These are phyloP conservation scores for Plectrocnemia conspersa DNA, from an alignment of 1,140 invertebrate genomes.

Conservation along the genomic window DNA sequence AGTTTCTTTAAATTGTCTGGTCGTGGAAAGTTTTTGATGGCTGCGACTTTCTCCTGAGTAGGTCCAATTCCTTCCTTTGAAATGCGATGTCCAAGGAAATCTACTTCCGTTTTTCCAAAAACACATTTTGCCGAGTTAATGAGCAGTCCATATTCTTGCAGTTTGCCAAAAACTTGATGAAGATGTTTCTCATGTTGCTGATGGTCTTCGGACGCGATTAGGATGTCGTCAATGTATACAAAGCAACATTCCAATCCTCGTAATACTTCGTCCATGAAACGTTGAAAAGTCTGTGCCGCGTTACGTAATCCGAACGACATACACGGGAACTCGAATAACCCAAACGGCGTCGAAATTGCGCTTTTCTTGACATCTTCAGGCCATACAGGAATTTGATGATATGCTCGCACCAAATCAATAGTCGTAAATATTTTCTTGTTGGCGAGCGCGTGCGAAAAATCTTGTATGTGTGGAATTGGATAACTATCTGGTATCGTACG, in stretches of 20 bases:
- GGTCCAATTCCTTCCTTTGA: constrained; percentile 38
- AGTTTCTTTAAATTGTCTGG: constrained; percentile 38
- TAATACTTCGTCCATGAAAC: neutral
- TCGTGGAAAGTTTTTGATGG: constrained; percentile 37
- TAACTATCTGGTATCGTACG: too few species aligned
- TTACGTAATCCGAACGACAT: neutral
- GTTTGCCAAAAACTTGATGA: constrained; percentile 28
- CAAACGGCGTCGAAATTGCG: constrained; percentile 29
- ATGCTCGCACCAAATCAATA: too few species aligned
- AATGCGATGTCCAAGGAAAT: constrained; percentile 38
- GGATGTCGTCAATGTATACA: neutral
- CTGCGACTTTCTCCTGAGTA: constrained; percentile 31
- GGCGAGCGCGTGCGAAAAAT: too few species aligned
- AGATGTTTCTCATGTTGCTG: constrained; percentile 39
- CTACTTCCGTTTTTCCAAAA: constrained; percentile 23
- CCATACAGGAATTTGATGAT: constrained; percentile 41
- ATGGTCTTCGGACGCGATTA: constrained; percentile 30
- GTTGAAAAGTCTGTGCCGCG: neutral
- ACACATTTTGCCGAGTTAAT: constrained; percentile 39
- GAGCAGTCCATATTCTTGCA: constrained; percentile 36
- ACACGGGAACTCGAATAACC: constrained; percentile 20
- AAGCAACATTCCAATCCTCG: neutral
- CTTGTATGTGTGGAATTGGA: too few species aligned
- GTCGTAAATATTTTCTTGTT: too few species aligned
- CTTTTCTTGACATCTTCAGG: constrained; percentile 36